phyloP scores from a whole-genome alignment of 2,888 invertebrate genomes.

The Lissocephala sabroskyi region DNA sequence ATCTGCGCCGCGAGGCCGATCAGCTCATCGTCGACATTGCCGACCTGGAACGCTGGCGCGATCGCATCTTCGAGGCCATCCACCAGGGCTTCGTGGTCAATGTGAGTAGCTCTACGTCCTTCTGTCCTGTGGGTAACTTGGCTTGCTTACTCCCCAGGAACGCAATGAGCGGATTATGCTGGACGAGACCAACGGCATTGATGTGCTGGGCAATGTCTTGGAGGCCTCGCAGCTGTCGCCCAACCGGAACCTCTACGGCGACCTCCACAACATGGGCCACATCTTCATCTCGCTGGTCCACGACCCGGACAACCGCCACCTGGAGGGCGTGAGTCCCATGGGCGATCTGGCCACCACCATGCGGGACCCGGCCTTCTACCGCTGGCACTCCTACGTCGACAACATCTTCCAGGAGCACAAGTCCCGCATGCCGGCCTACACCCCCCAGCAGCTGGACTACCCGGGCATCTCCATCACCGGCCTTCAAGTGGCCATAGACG shows the following conservation, averaged over 20 bases:
- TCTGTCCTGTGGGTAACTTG: too few species aligned
- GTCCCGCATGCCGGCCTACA: constrained; percentile 79
- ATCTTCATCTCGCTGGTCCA: constrained; percentile 84
- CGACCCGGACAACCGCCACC: constrained; percentile 81
- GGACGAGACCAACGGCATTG: constrained; percentile 82
- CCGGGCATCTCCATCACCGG: constrained; percentile 76
- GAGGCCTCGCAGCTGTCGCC: constrained; percentile 82
- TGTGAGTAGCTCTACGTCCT: too few species aligned
- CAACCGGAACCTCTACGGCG: constrained; percentile 82
- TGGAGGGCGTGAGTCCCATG: constrained; percentile 88
- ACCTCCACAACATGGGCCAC: constrained; percentile 78
- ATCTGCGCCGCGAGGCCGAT: constrained; percentile 80
- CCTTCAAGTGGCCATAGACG: constrained; percentile 74
- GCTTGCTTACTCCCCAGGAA: constrained; percentile 70
- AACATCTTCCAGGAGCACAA: constrained; percentile 85
- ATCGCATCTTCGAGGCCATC: constrained; percentile 81
- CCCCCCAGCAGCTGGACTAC: constrained; percentile 61
- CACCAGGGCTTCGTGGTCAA: constrained; percentile 77
- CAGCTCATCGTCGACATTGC: constrained; percentile 79
- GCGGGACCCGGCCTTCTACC: constrained; percentile 90
- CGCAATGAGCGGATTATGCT: constrained; percentile 76
- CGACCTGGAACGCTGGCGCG: constrained; percentile 84
- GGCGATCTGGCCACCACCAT: constrained; percentile 89
- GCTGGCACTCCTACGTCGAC: constrained; percentile 87
- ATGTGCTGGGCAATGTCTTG: constrained; percentile 84